Conservation (phyloP, 2,113 vertebrate species). For the Phainopepla nitens region DNA sequence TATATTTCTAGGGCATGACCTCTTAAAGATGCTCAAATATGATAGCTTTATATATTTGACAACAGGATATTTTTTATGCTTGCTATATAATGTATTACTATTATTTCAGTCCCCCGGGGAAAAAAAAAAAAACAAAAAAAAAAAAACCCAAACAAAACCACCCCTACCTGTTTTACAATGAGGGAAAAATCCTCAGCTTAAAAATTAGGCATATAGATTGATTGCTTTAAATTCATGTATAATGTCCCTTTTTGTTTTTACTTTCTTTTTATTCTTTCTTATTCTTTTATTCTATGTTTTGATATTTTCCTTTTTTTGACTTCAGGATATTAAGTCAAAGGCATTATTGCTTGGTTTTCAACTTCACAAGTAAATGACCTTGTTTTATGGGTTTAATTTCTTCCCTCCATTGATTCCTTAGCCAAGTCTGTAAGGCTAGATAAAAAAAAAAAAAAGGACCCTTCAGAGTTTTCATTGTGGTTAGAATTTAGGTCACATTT, state of each 20-base stretch:
- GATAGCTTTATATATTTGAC: background rate
- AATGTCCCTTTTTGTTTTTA: background rate
- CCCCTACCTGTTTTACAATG: background rate
- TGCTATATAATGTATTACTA: background rate
- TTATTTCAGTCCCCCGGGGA: background rate
- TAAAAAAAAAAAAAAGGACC: background rate
- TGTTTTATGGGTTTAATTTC: background rate
- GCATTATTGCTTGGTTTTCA: background rate
- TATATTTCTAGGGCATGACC: background rate
- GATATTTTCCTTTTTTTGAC: background rate
- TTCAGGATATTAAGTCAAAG: background rate
- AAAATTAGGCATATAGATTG: background rate
- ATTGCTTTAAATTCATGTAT: background rate
- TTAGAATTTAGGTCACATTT: background rate
- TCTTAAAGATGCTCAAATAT: background rate
- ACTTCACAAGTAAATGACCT: background rate
- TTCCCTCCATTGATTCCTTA: background rate
- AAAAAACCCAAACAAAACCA: too few species aligned
- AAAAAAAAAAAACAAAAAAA: background rate
- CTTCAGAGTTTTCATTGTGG: background rate
- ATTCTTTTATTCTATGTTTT: background rate
- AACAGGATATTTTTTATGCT: background rate
- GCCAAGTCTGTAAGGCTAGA: background rate
- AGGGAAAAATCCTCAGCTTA: background rate
- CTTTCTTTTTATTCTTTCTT: background rate